phyloP scores from a whole-genome alignment of 2,113 vertebrate species.

The Neolamprologus falcicula region DNA sequence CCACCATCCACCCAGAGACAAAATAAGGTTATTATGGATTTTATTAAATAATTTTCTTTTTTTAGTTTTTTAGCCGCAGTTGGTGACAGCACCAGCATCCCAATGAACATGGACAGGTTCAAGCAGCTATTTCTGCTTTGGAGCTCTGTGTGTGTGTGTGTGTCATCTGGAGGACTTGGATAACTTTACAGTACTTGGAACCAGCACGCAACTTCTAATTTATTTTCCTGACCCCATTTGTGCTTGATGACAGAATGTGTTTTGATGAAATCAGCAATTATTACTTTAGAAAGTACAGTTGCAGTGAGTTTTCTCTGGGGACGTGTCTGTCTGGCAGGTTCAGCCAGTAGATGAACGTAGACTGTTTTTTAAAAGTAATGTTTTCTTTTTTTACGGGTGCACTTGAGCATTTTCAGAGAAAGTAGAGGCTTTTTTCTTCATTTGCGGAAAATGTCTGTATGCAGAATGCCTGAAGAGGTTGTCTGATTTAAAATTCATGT shows the following conservation, averaged over 20 bases:
- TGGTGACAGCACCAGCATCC: background rate
- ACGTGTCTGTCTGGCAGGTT: background rate
- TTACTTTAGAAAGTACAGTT: slow-evolving; percentile 12
- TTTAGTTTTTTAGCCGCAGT: background rate
- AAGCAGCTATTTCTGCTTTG: background rate
- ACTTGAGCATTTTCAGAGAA: background rate
- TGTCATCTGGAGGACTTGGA: background rate
- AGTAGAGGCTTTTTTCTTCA: background rate
- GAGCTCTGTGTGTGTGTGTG: background rate
- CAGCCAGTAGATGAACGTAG: background rate
- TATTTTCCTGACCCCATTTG: background rate
- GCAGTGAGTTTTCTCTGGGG: background rate
- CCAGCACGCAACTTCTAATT: background rate
- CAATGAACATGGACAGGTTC: background rate
- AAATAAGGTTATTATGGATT: background rate
- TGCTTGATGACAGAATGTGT: background rate
- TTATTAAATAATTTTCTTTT: background rate
- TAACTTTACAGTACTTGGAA: background rate
- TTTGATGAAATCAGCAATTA: slow-evolving; percentile 20
- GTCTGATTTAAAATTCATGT: slow-evolving; percentile 8
- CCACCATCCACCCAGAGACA: background rate
- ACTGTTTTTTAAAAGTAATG: background rate
- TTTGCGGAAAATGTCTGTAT: background rate
- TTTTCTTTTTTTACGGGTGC: background rate
- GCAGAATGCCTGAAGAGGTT: slow-evolving; percentile 17